Base-by-base conservation (phyloP, 2,113 vertebrate genomes). In the Meriones unguiculatus region DNA sequence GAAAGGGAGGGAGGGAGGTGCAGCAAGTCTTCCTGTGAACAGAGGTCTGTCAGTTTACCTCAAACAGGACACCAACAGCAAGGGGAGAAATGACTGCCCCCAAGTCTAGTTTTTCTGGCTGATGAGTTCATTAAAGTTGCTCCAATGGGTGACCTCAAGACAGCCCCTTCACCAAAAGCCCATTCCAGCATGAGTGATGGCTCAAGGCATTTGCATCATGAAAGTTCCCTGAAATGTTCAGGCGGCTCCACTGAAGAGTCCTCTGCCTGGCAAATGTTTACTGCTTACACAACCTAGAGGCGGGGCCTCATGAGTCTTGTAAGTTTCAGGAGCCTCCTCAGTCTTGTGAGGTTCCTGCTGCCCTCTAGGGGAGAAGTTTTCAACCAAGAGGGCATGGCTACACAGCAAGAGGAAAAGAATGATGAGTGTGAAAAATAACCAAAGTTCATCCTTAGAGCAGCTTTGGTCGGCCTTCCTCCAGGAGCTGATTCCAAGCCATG, bases 401-500 rank as follows among this genome's bases (percentile, higher is more conserved):
- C 50, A 72, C 2, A 20, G 2, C n/a, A 8, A 2, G 38, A 46
- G 10, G 0, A n/a, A 30, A 12, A 5, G 15, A 46, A 17, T 78
- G 20, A 64, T 30, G 8, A 3, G 13, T 22, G 10, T 50, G 35
- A 70, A 32, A 75, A 52, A 10, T 1, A 17, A 30, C 32, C 52
- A 38, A 54, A 54, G 41, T 32, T 30, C 90, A 72, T 17, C 8
- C 28, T 59, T 20, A 13, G 46, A 54, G 70, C 22, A 38, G 0
- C 2, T 77, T 88, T 12, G 14, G 12, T 14, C 24, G 70, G 62
- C 38, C 30, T 46, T 81, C 1, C 69, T 38, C 69, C n/a, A 50
- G 64, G 20, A n/a, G 17, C 52, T 75, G 22, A 76, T 13, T 69
- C 78, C 46, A 59, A 50, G 41, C 64, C 22, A 35, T 75, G 32